Base-by-base conservation (phyloP, 2,113 vertebrate species). In the Glaucomys volans region DNA sequence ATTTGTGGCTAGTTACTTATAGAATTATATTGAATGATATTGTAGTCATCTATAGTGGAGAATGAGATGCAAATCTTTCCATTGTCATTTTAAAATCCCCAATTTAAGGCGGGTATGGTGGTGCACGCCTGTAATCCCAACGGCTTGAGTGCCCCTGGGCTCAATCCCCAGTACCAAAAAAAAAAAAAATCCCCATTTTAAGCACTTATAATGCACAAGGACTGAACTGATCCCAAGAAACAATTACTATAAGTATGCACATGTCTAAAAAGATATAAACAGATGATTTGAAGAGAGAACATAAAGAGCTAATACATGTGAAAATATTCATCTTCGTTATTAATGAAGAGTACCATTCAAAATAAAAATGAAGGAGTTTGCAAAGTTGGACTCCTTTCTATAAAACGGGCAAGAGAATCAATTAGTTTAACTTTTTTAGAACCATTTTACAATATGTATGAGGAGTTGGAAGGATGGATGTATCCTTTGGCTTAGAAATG, bases 151-250 rank as follows among this genome's bases (percentile, higher is more conserved):
- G n/a, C n/a, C n/a, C n/a, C n/a, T n/a, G n/a, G n/a, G n/a, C n/a
- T n/a, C n/a, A n/a, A n/a, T n/a, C n/a, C n/a, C n/a, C n/a, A n/a
- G n/a, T n/a, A n/a, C n/a, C n/a, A n/a, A n/a, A n/a, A n/a, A n/a
- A n/a, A n/a, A n/a, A n/a, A n/a, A n/a, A 88, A 84, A 75, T 52
- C 37, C 5, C 87, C 87, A 88, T 67, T 88, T 77, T 94, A 92
- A 96, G 50, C 82, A 67, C 22, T 79, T 90, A 69, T 59, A 81
- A 94, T 64, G 26, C 26, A 86, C 17, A 74, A 47, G 50, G 16
- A 62, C 17, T 40, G 52, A 80, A 75, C 57, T 72, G 85, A 94
- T 35, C 69, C 37, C 42, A 88, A 77, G 26, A 64, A 86, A 95
- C 57, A 81, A 91, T 86, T 76, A 84, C 44, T 71, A 30, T 71